Evolutionary conservation across 2,797 vertebrate genomes (phyloP).

Genomic region (Manis javanica): DNA sequence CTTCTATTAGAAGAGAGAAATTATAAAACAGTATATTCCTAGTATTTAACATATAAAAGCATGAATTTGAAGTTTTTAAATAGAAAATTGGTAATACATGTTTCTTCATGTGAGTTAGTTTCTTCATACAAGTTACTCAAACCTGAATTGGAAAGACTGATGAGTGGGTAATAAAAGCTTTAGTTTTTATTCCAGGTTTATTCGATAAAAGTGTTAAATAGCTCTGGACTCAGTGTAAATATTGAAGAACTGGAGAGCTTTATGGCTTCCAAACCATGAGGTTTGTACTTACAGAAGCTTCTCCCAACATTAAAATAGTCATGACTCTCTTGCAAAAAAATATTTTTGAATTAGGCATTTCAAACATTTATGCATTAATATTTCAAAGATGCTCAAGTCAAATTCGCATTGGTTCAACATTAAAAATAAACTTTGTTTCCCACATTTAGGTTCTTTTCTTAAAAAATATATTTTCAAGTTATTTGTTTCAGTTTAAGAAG

Average conservation of each 20-base stretch:
- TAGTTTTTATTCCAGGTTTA: background rate
- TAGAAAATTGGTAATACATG: background rate
- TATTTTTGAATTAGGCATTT: slow-evolving; percentile 48
- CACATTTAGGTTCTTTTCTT: slow-evolving; percentile 51
- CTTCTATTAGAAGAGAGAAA: slow-evolving; percentile 25
- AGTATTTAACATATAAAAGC: slow-evolving; percentile 26
- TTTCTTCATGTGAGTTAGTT: slow-evolving; percentile 46
- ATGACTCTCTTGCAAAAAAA: background rate
- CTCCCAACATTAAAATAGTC: background rate
- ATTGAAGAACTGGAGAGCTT: background rate
- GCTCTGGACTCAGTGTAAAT: background rate
- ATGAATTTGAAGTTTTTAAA: slow-evolving; percentile 14
- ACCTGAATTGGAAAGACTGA: background rate
- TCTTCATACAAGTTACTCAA: slow-evolving; percentile 38
- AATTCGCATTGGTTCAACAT: slow-evolving; percentile 62
- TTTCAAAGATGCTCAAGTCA: slow-evolving; percentile 69
- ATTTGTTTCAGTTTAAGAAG: slow-evolving; percentile 76
- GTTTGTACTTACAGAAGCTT: background rate
- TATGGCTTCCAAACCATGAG: background rate
- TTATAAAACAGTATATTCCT: slow-evolving; percentile 14
- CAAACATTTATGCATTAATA: slow-evolving; percentile 62
- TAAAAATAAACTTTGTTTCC: slow-evolving; percentile 74
- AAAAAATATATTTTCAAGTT: slow-evolving; percentile 54
- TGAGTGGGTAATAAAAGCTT: background rate
- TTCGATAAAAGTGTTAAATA: background rate